Evolutionary conservation across 2,888 invertebrate species (phyloP).

Genomic region (Drosophila paranaensis): DNA sequence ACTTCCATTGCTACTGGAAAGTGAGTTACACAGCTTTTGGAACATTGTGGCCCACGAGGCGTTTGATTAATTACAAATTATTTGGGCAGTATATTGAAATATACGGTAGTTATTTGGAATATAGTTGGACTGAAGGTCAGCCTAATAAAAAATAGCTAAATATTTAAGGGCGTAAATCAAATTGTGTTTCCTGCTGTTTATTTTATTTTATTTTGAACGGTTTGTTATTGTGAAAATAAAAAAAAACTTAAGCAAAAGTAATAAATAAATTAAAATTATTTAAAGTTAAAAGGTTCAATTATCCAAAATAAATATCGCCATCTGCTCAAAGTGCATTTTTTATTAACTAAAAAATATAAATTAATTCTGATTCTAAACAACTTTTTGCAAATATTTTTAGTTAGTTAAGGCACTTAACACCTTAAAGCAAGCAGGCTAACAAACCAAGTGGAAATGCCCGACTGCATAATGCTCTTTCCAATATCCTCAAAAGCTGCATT

Average conservation of each 20-base stretch:
- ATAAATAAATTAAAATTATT: no score
- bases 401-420: neutral
- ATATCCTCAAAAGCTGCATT: no score
- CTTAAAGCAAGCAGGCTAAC: neutral
- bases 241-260: no score
- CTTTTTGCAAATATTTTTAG: neutral
- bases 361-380: neutral
- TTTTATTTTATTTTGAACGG: neutral
- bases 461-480: neutral
- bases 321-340: no score
- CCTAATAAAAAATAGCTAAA: neutral
- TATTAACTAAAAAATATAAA: no score
- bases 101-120: no score
- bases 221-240: neutral
- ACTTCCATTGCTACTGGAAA: constrained; percentile 9
- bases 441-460: neutral
- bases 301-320: neutral
- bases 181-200: neutral
- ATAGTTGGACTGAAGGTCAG: neutral
- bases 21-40: constrained; percentile 8
- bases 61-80: constrained; percentile 32
- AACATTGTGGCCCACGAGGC: neutral
- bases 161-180: neutral
- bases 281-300: neutral
- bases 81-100: neutral